Evolutionary conservation across 2,888 invertebrate genomes (phyloP).

Genomic region (Cantharis lateralis): DNA sequence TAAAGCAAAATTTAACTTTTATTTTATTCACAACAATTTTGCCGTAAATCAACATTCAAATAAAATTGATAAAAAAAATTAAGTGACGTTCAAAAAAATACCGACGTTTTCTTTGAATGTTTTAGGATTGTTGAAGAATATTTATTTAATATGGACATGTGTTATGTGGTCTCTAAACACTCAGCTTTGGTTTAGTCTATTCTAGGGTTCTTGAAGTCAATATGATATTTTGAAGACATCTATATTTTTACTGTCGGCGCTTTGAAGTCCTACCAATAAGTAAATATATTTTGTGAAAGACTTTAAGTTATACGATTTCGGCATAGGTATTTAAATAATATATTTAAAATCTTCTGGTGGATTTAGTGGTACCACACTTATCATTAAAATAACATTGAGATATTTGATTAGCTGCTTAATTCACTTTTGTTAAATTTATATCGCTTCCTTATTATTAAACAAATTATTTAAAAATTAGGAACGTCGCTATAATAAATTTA

Average conservation of each 20-base stretch:
- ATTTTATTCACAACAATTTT: background rate
- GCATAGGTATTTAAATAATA: background rate
- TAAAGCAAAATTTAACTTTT: background rate
- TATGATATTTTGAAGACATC: slow-evolving; percentile 25
- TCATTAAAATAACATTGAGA: background rate
- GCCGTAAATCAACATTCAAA: background rate
- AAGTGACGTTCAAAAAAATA: background rate
- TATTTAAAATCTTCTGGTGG: background rate
- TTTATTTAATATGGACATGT: slow-evolving; percentile 31
- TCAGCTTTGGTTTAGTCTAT: slow-evolving; percentile 9
- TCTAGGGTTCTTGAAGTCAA: slow-evolving; percentile 22
- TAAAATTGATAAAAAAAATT: background rate
- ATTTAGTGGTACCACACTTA: background rate
- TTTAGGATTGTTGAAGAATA: slow-evolving; percentile 22
- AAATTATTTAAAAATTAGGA: background rate
- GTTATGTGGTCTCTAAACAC: slow-evolving; percentile 26
- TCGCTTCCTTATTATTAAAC: background rate
- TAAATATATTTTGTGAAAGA: slow-evolving; percentile 10
- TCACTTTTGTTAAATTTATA: background rate
- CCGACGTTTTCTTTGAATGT: slow-evolving; percentile 13
- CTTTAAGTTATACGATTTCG: slow-evolving; percentile 5
- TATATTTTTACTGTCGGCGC: slow-evolving; percentile 28
- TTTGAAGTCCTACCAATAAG: slow-evolving; percentile 7
- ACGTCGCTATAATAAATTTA: background rate
- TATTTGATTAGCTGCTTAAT: background rate